Evolutionary conservation across 2,113 vertebrate species (phyloP).

Genomic region (Muntiacus muntjak): DNA sequence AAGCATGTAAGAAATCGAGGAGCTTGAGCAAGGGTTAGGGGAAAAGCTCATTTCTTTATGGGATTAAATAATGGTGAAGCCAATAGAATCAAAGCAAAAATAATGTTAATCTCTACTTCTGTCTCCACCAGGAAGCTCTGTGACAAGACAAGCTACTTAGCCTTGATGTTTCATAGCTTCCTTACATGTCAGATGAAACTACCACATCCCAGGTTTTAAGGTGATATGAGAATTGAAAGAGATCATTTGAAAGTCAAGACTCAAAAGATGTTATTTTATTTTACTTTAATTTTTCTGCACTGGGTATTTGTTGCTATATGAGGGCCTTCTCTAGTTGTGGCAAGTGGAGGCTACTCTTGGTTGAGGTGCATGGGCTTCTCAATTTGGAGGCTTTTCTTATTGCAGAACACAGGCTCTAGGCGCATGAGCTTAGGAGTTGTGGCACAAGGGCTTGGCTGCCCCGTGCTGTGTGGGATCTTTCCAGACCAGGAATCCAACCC

Average conservation of each 20-base stretch:
- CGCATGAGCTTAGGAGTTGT: background rate
- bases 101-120: background rate
- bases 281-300: background rate
- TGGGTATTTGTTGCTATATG: background rate
- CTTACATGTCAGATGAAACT: background rate
- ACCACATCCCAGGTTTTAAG: background rate
- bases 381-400: background rate
- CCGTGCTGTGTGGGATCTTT: accelerated
- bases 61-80: background rate
- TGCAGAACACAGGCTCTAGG: background rate
- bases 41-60: background rate
- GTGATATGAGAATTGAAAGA: background rate
- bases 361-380: background rate
- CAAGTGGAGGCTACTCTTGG: background rate
- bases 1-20: background rate
- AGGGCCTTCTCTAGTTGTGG: background rate
- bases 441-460: background rate
- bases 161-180: background rate
- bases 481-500: background rate
- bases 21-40: background rate
- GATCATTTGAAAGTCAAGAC: background rate
- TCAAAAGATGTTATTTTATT: background rate
- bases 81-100: background rate
- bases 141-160: background rate
- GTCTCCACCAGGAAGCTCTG: background rate